Base-by-base conservation (phyloP, 1,140 invertebrate genomes). In the Anastatus disparis region DNA sequence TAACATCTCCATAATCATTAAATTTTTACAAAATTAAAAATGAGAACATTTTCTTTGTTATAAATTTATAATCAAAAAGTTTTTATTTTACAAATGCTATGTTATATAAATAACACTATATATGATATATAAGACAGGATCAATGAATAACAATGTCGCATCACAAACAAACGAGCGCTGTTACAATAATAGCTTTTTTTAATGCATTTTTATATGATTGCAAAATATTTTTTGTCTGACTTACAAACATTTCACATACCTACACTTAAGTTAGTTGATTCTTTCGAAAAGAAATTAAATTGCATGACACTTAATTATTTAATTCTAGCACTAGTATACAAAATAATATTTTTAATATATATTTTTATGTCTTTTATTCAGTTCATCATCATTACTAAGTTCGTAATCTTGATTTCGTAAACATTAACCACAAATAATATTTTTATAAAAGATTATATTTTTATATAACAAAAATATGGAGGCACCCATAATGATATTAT, bases 21-120 rank as follows among this genome's bases (percentile, higher is more conserved):
- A 35, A 55, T 67, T 67, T 59, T 42, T 72, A 67, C 55, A 72
- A 72, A 72, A 67, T 48, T 72, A 55, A 66, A 46, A 72, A 67
- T 72, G 61, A 40, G 42, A 64, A 20, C 65, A 48, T 50, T 38
- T 62, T 31, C 13, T 50, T 59, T 48, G 3, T 27, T 65, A 71
- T 59, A 71, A 65, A 65, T 71, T 71, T 20, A 64, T 46, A 70
- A 24, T 64, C 29, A 27, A 64, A n/a, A 63, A 70, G n/a, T 9
- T 24, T 63, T 70, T 70, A 70, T 70, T 63, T 70, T 70, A 70
- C 62, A 58, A 65, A 59, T 71, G 40, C 9, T 56, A 61, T 38
- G 48, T 31, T 6, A 38, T 65, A 65, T 65, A 65, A 65, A 59
- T 65, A 40, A 64, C 52, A 29, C 7, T 71, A 53, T 59, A 70